Conservation (phyloP, 1,140 invertebrate species). For the Archegozetes longisetosus region DNA sequence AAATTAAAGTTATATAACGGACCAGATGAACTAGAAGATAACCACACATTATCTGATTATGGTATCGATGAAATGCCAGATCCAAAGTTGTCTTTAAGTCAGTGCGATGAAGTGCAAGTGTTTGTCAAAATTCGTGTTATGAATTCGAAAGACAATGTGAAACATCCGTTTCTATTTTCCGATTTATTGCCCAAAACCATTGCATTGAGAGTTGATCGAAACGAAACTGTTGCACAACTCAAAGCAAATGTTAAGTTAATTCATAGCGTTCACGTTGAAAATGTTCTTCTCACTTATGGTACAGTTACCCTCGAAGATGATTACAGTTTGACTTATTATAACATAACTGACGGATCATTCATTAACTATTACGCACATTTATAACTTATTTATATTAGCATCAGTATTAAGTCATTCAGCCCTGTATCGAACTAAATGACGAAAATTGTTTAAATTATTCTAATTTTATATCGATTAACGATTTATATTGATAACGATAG, state of each 20-base stretch:
- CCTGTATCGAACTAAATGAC: too few species aligned
- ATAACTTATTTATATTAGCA: background rate
- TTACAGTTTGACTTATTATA: background rate
- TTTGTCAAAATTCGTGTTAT: background rate
- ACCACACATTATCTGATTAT: background rate
- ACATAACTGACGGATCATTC: background rate
- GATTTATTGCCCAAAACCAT: background rate
- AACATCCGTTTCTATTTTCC: background rate
- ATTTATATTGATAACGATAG: too few species aligned
- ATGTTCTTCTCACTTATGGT: background rate
- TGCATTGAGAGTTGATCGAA: background rate
- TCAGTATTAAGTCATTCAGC: too few species aligned
- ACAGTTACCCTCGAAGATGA: background rate
- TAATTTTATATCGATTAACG: too few species aligned
- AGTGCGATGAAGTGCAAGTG: background rate
- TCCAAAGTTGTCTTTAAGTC: background rate
- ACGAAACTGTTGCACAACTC: background rate
- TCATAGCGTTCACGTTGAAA: background rate
- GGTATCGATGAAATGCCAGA: background rate
- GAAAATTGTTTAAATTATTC: too few species aligned
- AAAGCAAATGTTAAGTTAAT: background rate
- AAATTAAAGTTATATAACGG: background rate
- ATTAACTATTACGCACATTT: background rate
- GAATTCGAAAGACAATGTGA: background rate
- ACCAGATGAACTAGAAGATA: background rate